Conservation (phyloP, 1,140 invertebrate species). For the Aleiodes sp. region DNA sequence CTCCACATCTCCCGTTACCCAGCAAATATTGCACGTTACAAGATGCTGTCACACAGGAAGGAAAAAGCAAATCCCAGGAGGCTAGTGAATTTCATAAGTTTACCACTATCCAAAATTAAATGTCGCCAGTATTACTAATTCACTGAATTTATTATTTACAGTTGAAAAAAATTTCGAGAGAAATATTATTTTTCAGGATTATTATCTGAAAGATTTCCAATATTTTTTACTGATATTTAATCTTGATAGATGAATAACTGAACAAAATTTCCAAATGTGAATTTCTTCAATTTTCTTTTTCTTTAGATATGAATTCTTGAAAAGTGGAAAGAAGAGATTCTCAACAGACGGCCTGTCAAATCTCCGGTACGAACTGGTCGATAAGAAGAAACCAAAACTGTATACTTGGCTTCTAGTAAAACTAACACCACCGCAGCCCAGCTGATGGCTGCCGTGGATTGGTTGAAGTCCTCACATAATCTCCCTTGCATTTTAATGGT, state of each 20-base stretch:
- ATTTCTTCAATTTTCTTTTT: constrained; percentile 26
- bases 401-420: constrained; percentile 82
- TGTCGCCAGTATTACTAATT: not conserved
- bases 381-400: constrained; percentile 74
- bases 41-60: constrained; percentile 89
- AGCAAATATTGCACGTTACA: constrained; percentile 86
- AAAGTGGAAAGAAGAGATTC: constrained; percentile 83
- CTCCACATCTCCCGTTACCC: constrained; percentile 89
- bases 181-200: too few species aligned
- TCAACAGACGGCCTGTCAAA: constrained; percentile 86
- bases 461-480: constrained; percentile 44
- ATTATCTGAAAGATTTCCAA: too few species aligned
- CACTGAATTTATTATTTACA: not conserved
- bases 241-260: not conserved
- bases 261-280: too few species aligned
- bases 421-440: constrained; percentile 64
- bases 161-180: too few species aligned
- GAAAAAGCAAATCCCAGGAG: constrained; percentile 89
- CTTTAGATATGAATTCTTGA: constrained; percentile 84
- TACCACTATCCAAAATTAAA: not conserved
- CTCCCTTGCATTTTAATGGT: not conserved
- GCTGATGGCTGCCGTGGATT: constrained; percentile 69
- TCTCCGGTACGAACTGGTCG: constrained; percentile 81
- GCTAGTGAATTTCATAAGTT: constrained; percentile 64
- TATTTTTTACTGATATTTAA: not conserved